phyloP scores from a whole-genome alignment of 2,888 invertebrate genomes.

The Mythimna impura region DNA sequence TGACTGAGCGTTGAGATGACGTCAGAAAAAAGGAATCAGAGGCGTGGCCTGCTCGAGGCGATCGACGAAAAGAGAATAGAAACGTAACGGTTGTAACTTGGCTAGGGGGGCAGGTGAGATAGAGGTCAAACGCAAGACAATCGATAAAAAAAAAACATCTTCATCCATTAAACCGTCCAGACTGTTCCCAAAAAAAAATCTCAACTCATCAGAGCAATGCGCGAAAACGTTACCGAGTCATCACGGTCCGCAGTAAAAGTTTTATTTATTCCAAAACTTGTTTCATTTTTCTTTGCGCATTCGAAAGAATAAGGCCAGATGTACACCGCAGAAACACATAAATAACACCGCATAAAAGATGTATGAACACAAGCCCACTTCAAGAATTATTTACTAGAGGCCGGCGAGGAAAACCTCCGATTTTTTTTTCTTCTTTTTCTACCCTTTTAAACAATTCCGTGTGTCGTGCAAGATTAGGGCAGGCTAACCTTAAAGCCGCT shows the following conservation, averaged over 20 bases:
- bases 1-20: too few relatives aligned
- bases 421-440: conserved; percentile 56
- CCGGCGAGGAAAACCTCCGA: conserved; percentile 33
- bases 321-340: conserved; percentile 72
- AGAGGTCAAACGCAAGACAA: too few relatives aligned
- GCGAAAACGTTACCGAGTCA: conserved; percentile 80
- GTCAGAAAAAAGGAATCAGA: too few relatives aligned
- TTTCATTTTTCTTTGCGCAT: conserved; percentile 85
- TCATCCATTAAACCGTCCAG: not conserved
- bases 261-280: conserved; percentile 88
- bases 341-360: conserved; percentile 81
- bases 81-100: too few relatives aligned
- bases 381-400: conserved; percentile 76
- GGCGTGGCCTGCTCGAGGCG: too few relatives aligned
- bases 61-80: too few relatives aligned
- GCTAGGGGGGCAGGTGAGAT: too few relatives aligned
- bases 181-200: conserved; percentile 10
- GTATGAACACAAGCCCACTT: conserved; percentile 76
- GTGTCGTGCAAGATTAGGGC: conserved; percentile 51
- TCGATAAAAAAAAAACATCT: too few relatives aligned
- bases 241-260: conserved; percentile 79
- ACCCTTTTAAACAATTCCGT: conserved; percentile 61
- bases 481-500: conserved; percentile 44
- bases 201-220: conserved; percentile 71
- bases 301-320: conserved; percentile 73